Conservation (phyloP, 1,140 invertebrate species). For the Ganaspis sp. region DNA sequence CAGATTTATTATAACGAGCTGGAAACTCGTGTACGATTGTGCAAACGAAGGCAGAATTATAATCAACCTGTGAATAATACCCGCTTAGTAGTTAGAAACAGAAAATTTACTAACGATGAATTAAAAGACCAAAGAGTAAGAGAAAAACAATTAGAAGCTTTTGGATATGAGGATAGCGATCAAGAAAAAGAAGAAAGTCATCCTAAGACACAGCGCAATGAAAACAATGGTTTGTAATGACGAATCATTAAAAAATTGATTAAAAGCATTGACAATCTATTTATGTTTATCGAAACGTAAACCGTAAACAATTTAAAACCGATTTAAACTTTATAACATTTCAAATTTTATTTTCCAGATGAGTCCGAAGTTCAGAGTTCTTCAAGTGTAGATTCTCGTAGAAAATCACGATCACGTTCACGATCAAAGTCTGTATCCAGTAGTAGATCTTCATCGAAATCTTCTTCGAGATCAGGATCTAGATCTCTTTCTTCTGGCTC, state of each 20-base stretch:
- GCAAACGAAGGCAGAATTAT: constrained; percentile 89
- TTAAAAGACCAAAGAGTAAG: constrained; percentile 90
- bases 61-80: constrained; percentile 87
- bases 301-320: no score
- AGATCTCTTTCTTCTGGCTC: constrained; percentile 58
- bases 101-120: constrained; percentile 89
- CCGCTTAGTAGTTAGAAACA: constrained; percentile 91
- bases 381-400: constrained; percentile 56
- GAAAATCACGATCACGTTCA: constrained; percentile 61
- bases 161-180: constrained; percentile 82
- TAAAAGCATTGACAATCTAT: no score
- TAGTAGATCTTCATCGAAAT: constrained; percentile 34
- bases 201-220: constrained; percentile 48
- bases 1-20: constrained; percentile 96
- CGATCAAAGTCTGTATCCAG: constrained; percentile 35
- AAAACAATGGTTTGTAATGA: constrained; percentile 57
- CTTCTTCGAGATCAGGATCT: constrained; percentile 55
- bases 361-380: constrained; percentile 52
- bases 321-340: no score
- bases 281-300: no score
- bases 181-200: constrained; percentile 64
- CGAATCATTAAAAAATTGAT: no score
- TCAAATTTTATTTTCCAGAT: constrained; percentile 47
- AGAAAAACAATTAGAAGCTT: constrained; percentile 91
- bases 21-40: constrained; percentile 95